Evolutionary conservation across 2,888 invertebrate genomes (phyloP).

Genomic region (Sminthurides aquaticus): DNA sequence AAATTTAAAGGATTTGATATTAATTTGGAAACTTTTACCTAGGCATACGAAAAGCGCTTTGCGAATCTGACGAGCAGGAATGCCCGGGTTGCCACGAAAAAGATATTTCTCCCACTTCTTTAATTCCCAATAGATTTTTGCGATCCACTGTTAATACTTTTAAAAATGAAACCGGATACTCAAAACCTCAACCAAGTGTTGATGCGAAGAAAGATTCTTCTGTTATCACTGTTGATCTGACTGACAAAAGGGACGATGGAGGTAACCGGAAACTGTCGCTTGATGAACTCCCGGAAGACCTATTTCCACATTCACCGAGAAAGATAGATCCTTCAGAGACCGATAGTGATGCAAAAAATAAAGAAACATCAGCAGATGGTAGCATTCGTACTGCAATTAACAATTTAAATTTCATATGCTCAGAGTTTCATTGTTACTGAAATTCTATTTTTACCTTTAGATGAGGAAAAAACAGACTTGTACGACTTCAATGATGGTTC

Average conservation of each 20-base stretch:
- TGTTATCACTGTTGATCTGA: constrained; percentile 16
- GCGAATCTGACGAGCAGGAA: constrained; percentile 90
- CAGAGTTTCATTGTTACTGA: background rate
- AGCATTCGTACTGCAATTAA: too few species aligned
- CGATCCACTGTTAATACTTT: constrained; percentile 82
- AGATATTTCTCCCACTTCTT: constrained; percentile 82
- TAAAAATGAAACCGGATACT: constrained; percentile 85
- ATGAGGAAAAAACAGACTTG: constrained; percentile 31
- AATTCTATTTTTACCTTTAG: background rate
- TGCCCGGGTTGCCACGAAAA: constrained; percentile 91
- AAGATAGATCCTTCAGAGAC: constrained; percentile 32
- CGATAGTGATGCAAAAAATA: constrained; percentile 3
- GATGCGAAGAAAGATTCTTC: constrained; percentile 11
- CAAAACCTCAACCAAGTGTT: constrained; percentile 48
- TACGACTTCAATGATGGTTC: constrained; percentile 42
- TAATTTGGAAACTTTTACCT: background rate
- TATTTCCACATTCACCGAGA: constrained; percentile 41
- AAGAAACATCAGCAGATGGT: constrained; percentile 3
- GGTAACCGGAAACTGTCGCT: constrained; percentile 26
- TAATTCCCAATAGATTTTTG: constrained; percentile 86
- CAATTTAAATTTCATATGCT: background rate
- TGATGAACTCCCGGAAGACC: constrained; percentile 40
- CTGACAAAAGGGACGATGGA: constrained; percentile 13
- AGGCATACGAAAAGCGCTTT: constrained; percentile 78
- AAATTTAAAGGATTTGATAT: too few species aligned